phyloP scores from a whole-genome alignment of 2,113 vertebrate genomes.

The Chamaea fasciata region DNA sequence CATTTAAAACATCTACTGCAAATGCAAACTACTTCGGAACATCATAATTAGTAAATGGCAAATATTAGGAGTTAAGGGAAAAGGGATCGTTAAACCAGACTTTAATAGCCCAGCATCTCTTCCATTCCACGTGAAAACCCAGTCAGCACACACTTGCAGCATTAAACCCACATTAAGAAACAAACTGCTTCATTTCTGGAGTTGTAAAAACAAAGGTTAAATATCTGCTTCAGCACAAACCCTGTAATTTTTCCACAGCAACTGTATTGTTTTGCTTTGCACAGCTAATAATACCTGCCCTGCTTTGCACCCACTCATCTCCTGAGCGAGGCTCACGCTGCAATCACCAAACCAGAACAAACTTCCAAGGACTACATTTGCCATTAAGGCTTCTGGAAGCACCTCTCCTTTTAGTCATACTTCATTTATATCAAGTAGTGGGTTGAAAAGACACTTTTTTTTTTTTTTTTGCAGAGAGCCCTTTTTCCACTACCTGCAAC shows the following conservation, averaged over 20 bases:
- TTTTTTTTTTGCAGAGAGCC: neutral
- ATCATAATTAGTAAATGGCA: constrained; percentile 55
- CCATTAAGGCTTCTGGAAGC: neutral
- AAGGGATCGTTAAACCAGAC: constrained; percentile 14
- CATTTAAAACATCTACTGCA: constrained; percentile 22
- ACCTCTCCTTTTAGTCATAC: neutral
- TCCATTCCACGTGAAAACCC: neutral
- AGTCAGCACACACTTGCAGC: neutral
- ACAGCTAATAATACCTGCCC: constrained; percentile 32
- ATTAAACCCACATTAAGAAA: constrained; percentile 34
- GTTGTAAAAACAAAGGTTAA: constrained; percentile 63
- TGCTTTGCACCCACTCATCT: constrained; percentile 1
- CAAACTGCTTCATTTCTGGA: constrained; percentile 35
- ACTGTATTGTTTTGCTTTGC: constrained; percentile 7
- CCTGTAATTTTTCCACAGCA: constrained; percentile 21
- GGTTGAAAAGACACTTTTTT: neutral
- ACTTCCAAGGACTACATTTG: neutral
- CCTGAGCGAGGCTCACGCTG: neutral
- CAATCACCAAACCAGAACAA: neutral
- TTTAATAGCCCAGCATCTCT: constrained; percentile 29
- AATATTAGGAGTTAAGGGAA: constrained; percentile 56
- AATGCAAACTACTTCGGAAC: constrained; percentile 5
- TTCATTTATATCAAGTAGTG: neutral
- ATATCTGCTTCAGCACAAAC: constrained; percentile 29
- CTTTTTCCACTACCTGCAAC: neutral